Conservation (phyloP, 2,113 vertebrate genomes). For the Prionailurus viverrinus region DNA sequence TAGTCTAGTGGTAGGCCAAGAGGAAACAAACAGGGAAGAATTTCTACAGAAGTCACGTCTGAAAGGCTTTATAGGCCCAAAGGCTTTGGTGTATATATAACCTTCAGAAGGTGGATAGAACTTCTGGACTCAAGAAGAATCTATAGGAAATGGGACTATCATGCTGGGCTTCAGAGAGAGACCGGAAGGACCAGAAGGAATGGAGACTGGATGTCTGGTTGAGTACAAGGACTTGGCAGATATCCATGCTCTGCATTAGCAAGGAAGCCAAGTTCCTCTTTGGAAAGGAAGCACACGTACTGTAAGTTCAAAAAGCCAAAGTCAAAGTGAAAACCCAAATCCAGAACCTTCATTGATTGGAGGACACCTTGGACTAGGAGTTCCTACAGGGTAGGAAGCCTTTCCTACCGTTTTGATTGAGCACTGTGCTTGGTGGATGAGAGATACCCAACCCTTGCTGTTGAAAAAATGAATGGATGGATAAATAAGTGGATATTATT, state of each 20-base stretch:
- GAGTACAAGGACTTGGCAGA: constrained; percentile 40
- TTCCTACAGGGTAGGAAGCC: not conserved
- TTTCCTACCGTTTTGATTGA: not conserved
- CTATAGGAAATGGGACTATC: not conserved
- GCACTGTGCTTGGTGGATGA: not conserved
- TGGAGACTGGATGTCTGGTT: not conserved
- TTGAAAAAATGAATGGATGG: not conserved
- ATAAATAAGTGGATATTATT: not conserved
- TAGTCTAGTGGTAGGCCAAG: not conserved
- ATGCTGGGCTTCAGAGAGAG: not conserved
- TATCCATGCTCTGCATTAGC: not conserved
- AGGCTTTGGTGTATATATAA: not conserved
- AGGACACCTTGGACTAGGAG: not conserved
- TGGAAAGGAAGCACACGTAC: constrained; percentile 36
- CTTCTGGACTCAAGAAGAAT: not conserved
- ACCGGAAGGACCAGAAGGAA: not conserved
- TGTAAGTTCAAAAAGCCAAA: not conserved
- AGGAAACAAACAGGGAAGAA: not conserved
- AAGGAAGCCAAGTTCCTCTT: constrained; percentile 47
- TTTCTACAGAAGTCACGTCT: not conserved
- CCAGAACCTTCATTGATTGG: not conserved
- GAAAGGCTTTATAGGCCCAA: not conserved
- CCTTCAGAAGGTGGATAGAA: not conserved
- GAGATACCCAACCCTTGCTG: not conserved
- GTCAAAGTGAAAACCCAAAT: not conserved